Evolutionary conservation across 2,113 vertebrate genomes (phyloP).

Genomic region (Colaptes auratus): DNA sequence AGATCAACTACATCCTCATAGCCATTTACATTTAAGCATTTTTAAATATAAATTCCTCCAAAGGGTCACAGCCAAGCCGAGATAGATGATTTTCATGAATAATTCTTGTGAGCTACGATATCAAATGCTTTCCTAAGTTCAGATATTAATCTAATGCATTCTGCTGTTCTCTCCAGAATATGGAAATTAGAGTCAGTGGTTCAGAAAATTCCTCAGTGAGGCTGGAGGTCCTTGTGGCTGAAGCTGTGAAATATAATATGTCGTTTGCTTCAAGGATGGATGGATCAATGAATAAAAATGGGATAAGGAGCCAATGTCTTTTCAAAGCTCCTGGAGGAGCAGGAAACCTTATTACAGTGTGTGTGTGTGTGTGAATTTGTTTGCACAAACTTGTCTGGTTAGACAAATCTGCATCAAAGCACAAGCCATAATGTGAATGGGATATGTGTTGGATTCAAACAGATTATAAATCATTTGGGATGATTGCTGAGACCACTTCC

Average conservation of each 20-base stretch:
- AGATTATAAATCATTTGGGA: not conserved
- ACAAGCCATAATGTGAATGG: not conserved
- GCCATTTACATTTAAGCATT: slow-evolving; percentile 22
- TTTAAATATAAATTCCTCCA: slow-evolving; percentile 23
- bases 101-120: slow-evolving; percentile 36
- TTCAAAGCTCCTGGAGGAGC: not conserved
- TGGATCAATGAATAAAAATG: slow-evolving; percentile 52
- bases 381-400: not conserved
- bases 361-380: not conserved
- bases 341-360: not conserved
- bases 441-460: not conserved
- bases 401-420: not conserved
- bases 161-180: slow-evolving; percentile 30
- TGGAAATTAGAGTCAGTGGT: slow-evolving; percentile 43
- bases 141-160: slow-evolving; percentile 61
- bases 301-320: not conserved
- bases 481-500: not conserved
- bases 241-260: slow-evolving; percentile 23
- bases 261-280: slow-evolving; percentile 4
- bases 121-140: slow-evolving; percentile 42
- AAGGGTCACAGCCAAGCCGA: slow-evolving; percentile 38
- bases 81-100: slow-evolving; percentile 58
- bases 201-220: slow-evolving; percentile 44
- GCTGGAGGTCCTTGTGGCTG: slow-evolving; percentile 45
- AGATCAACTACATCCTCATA: not conserved